These are phyloP conservation scores for Falcunculus frontatus DNA, from an alignment of 2,113 vertebrate genomes.

Conservation along the genomic window DNA sequence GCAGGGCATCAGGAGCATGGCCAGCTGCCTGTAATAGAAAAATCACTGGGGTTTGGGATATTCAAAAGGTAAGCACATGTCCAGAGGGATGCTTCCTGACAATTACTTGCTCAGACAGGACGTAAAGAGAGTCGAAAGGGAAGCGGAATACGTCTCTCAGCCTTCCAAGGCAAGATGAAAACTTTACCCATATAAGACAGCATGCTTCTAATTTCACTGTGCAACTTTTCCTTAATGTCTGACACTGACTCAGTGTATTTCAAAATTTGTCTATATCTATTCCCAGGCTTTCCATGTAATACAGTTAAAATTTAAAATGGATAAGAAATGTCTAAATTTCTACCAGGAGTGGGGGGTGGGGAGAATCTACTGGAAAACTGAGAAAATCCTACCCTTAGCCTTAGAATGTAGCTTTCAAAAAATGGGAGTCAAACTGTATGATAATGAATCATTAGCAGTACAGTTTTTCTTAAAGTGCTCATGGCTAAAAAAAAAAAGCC, in stretches of 20 bases:
- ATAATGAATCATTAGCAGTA: neutral
- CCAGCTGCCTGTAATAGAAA: neutral
- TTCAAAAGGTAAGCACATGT: neutral
- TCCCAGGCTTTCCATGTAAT: neutral
- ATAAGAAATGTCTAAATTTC: neutral
- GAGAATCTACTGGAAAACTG: neutral
- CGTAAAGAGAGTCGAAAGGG: neutral
- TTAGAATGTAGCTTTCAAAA: neutral
- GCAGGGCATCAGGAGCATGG: neutral
- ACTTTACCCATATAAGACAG: neutral
- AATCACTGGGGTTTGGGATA: neutral
- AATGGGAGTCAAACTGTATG: neutral
- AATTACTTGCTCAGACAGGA: neutral
- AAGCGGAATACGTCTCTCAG: neutral
- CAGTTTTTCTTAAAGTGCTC: neutral
- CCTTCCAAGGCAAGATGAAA: neutral
- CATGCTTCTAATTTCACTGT: neutral
- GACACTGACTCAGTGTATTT: neutral
- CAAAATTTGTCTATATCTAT: neutral
- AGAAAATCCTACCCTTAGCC: neutral
- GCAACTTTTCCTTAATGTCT: neutral
- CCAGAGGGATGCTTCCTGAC: neutral
- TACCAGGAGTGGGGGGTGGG: fast-evolving
- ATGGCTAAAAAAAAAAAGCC: neutral
- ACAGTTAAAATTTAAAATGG: neutral